Evolutionary conservation across 1,140 invertebrate species (phyloP).

Genomic region (Anagrus nilaparvatae): DNA sequence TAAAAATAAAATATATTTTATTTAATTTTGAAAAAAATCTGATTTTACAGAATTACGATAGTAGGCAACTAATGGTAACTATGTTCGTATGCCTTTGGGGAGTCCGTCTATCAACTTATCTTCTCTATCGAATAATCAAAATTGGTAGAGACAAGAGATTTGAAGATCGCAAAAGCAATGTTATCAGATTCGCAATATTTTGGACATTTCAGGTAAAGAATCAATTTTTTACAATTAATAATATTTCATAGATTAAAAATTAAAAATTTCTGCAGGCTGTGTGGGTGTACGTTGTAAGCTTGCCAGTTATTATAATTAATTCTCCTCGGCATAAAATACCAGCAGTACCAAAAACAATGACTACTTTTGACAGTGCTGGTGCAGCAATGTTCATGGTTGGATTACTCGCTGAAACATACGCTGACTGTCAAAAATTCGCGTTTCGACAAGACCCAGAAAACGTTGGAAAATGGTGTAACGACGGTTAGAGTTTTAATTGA

Average conservation of each 20-base stretch:
- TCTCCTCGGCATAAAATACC: constrained; percentile 71
- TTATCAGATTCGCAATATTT: constrained; percentile 77
- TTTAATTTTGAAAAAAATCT: too few relatives aligned
- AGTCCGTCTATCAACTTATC: constrained; percentile 67
- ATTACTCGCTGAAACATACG: constrained; percentile 75
- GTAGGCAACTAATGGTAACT: constrained; percentile 79
- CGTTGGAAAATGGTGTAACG: constrained; percentile 82
- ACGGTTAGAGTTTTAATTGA: constrained; percentile 45
- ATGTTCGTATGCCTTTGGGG: constrained; percentile 80
- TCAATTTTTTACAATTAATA: constrained; percentile 6
- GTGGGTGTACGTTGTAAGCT: constrained; percentile 86
- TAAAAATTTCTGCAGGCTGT: constrained; percentile 54
- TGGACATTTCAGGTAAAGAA: constrained; percentile 75
- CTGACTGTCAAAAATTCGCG: constrained; percentile 83
- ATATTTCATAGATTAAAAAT: background rate
- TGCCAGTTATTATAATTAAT: constrained; percentile 86
- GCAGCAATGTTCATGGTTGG: constrained; percentile 75
- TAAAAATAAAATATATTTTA: too few relatives aligned
- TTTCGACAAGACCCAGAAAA: constrained; percentile 80
- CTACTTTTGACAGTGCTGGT: constrained; percentile 72
- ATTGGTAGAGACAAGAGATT: constrained; percentile 84
- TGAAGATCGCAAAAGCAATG: constrained; percentile 77
- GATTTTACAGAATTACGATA: constrained; percentile 63
- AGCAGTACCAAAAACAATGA: constrained; percentile 69
- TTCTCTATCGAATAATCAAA: constrained; percentile 79